Evolutionary conservation across 2,797 vertebrate genomes (phyloP).

Genomic region (Pyrocephalus nanus): DNA sequence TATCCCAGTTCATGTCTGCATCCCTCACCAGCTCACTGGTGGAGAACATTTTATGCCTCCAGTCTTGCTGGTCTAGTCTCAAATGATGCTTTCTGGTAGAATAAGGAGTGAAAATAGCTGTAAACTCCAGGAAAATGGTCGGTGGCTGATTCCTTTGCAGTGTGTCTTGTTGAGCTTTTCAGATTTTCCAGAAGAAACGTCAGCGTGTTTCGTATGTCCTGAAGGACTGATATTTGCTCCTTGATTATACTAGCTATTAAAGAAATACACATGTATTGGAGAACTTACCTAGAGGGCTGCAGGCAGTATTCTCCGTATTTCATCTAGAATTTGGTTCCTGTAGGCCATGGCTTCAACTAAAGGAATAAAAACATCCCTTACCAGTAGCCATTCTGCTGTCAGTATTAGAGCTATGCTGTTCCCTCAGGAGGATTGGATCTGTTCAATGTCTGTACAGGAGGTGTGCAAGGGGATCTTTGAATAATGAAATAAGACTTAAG

Average conservation of each 20-base stretch:
- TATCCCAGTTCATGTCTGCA: not conserved
- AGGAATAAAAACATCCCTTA: not conserved
- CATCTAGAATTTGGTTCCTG: not conserved
- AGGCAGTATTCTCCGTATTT: not conserved
- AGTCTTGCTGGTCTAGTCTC: not conserved
- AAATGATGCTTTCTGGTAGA: not conserved
- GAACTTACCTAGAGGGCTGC: not conserved
- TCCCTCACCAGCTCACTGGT: not conserved
- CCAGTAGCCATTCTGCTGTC: not conserved
- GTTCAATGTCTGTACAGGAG: not conserved
- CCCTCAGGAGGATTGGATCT: not conserved
- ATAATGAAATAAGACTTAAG: not conserved
- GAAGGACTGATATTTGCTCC: not conserved
- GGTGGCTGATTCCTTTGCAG: not conserved
- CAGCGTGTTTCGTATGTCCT: accelerated
- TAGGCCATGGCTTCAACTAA: not conserved
- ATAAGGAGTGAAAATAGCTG: not conserved
- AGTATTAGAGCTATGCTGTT: not conserved
- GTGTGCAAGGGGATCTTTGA: not conserved
- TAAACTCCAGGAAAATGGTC: not conserved
- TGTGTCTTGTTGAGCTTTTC: not conserved
- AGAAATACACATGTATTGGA: not conserved
- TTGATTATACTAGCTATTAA: not conserved
- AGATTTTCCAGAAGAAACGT: not conserved
- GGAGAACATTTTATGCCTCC: not conserved